Conservation (phyloP, 1,140 invertebrate species). For the Daktulosphaira vitifoliae region DNA sequence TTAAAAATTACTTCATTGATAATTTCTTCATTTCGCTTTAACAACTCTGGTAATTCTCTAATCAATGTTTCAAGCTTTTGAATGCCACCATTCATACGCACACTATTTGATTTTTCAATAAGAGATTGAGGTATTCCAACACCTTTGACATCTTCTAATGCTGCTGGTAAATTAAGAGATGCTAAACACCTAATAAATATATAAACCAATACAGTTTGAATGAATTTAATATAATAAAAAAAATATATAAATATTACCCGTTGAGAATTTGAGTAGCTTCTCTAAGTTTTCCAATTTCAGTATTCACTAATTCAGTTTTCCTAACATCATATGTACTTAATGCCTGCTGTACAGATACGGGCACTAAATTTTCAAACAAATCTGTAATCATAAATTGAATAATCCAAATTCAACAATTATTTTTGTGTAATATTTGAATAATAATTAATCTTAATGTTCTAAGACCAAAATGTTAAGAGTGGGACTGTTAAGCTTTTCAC, state of each 20-base stretch:
- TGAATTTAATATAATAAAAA: too few relatives aligned
- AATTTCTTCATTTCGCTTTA: conserved; percentile 90
- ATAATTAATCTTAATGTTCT: conserved; percentile 8
- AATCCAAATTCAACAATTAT: conserved; percentile 16
- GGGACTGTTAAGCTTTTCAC: too few relatives aligned
- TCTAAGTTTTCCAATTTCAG: conserved; percentile 68
- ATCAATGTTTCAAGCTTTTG: conserved; percentile 49
- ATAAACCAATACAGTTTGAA: too few relatives aligned
- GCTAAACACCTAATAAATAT: conserved; percentile 61
- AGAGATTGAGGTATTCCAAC: conserved; percentile 78
- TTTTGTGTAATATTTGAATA: conserved; percentile 10
- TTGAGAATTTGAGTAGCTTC: conserved; percentile 87
- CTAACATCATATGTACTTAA: conserved; percentile 53
- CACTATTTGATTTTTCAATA: conserved; percentile 69
- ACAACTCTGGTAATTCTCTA: conserved; percentile 78
- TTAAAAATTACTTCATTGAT: conserved; percentile 67
- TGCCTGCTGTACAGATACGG: conserved; percentile 82
- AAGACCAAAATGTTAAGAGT: neutral
- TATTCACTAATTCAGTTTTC: conserved; percentile 46
- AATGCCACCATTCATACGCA: conserved; percentile 60
- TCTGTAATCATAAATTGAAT: conserved; percentile 56
- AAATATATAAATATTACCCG: conserved; percentile 48
- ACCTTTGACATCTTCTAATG: conserved; percentile 78
- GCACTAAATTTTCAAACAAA: conserved; percentile 78
- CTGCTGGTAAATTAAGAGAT: conserved; percentile 91